Conservation (phyloP, 1,140 invertebrate genomes). For the Agrypnia vestita region DNA sequence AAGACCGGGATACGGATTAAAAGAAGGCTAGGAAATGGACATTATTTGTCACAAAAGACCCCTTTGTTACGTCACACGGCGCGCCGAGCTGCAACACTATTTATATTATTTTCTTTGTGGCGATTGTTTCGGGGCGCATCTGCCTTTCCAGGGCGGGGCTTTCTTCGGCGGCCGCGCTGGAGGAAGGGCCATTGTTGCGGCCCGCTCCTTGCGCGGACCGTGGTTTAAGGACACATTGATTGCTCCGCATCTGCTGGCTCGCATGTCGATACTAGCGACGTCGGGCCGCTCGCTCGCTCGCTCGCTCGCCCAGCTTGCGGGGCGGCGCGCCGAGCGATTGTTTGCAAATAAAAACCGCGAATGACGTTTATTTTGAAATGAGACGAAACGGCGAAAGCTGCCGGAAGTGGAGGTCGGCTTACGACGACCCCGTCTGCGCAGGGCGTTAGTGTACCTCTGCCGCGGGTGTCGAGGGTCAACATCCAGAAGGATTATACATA, state of each 20-base stretch:
- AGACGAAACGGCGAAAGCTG: conserved; percentile 19
- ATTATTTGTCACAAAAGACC: conserved; percentile 8
- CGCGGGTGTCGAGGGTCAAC: neutral
- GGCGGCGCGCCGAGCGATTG: neutral
- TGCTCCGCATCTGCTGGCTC: conserved; percentile 38
- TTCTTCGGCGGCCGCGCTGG: conserved; percentile 1
- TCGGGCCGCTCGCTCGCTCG: neutral
- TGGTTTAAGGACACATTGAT: conserved; percentile 49
- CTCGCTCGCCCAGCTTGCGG: neutral
- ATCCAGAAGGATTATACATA: too few species aligned
- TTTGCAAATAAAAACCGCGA: conserved; percentile 34
- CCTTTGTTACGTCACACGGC: conserved; percentile 34
- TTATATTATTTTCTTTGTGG: conserved; percentile 42
- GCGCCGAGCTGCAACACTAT: conserved; percentile 44
- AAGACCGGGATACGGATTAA: neutral
- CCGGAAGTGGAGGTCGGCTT: conserved; percentile 1
- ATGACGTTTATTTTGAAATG: conserved; percentile 4
- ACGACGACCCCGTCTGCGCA: neutral
- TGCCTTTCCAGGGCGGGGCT: conserved; percentile 32
- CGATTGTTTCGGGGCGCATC: conserved; percentile 41
- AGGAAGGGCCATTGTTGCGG: conserved; percentile 26
- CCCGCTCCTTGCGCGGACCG: conserved; percentile 17
- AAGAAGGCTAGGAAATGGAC: conserved; percentile 2
- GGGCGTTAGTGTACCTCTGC: neutral
- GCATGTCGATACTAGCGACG: conserved; percentile 38